A percentile compares a stretch with the other conserved stretches of the same genome.
phyloP scores from a whole-genome alignment of 2,113 vertebrate species.

The Columbina picui region DNA sequence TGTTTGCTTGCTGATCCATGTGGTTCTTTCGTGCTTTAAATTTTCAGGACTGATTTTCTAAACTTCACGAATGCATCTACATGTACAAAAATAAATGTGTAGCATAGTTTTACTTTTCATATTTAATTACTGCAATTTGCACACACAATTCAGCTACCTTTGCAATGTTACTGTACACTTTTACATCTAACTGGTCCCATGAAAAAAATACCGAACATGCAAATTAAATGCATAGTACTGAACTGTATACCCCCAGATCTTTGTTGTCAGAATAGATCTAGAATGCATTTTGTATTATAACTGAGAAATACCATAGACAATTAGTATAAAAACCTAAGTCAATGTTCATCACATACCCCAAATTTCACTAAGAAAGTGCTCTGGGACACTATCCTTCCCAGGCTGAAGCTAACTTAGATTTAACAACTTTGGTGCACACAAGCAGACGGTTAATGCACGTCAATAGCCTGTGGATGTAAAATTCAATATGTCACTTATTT shows the following conservation, averaged over 20 bases:
- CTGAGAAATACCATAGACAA: background rate
- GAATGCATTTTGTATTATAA: background rate
- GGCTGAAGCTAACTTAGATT: background rate
- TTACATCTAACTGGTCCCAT: background rate
- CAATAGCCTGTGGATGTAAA: background rate
- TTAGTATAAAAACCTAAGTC: background rate
- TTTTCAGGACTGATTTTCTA: slow-evolving; percentile 25
- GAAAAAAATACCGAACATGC: background rate
- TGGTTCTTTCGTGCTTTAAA: background rate
- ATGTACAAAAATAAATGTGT: slow-evolving; percentile 2
- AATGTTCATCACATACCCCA: background rate
- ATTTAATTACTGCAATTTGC: slow-evolving; percentile 13
- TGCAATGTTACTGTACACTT: background rate
- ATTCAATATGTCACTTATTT: background rate
- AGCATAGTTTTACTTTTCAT: background rate
- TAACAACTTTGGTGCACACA: background rate
- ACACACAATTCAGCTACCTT: background rate
- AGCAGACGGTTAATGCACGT: background rate
- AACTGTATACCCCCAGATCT: background rate
- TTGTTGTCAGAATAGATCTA: background rate
- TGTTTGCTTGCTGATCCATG: slow-evolving; percentile 31
- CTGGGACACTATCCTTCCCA: background rate
- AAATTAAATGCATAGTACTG: background rate
- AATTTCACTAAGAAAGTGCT: background rate
- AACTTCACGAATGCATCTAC: background rate